These are phyloP conservation scores for Heliconius hermathena DNA, from an alignment of 1,140 invertebrate species.

Conservation along the genomic window DNA sequence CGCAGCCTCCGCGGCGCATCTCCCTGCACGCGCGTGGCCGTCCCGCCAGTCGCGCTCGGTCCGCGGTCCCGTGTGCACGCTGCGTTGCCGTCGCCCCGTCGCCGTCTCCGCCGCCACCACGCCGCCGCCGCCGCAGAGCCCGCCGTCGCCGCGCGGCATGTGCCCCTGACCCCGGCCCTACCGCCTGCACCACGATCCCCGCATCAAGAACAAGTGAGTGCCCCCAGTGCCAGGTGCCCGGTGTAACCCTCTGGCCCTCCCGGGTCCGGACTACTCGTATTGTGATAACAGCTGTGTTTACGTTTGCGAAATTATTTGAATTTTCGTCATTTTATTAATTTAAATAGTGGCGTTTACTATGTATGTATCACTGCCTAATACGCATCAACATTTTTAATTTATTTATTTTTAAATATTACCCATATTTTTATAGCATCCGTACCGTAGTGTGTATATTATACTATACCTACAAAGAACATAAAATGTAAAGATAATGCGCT, in stretches of 20 bases:
- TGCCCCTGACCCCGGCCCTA: slow-evolving; percentile 52
- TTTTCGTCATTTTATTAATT: not conserved
- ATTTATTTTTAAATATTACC: not conserved
- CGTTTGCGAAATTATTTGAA: not conserved
- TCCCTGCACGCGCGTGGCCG: slow-evolving; percentile 23
- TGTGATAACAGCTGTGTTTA: slow-evolving; percentile 9
- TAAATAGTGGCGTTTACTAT: not conserved
- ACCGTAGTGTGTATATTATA: not conserved
- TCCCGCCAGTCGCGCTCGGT: slow-evolving; percentile 49
- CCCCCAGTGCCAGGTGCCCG: too few species aligned
- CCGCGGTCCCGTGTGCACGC: slow-evolving; percentile 41
- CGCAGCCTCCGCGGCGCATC: slow-evolving; percentile 50
- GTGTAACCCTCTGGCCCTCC: not conserved
- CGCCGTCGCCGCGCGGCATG: slow-evolving; percentile 40
- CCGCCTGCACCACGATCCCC: slow-evolving; percentile 43
- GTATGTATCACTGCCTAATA: not conserved
- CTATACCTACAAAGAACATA: not conserved
- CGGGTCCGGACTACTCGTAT: too few species aligned
- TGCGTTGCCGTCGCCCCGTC: slow-evolving; percentile 30
- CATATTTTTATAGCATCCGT: not conserved
- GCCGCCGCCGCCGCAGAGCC: slow-evolving; percentile 42
- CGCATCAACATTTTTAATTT: not conserved
- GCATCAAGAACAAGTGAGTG: slow-evolving; percentile 53
- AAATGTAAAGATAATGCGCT: not conserved
- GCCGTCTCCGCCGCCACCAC: slow-evolving; percentile 44